These are phyloP conservation scores for Enteromius viviparus DNA, from an alignment of 2,797 vertebrate genomes.

Conservation along the genomic window DNA sequence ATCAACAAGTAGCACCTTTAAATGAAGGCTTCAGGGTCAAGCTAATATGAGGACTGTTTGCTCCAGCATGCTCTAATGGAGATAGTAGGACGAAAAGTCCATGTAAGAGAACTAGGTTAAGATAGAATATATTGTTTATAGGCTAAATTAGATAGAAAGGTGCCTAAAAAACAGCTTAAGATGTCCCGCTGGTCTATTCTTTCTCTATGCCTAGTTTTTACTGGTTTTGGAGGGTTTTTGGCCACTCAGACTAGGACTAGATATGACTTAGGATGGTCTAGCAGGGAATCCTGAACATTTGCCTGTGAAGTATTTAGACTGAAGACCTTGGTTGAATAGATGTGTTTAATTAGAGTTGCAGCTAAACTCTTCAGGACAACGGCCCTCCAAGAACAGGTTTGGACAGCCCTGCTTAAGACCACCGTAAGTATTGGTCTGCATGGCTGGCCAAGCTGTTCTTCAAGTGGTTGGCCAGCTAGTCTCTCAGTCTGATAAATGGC, in stretches of 20 bases:
- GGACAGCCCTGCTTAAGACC: neutral
- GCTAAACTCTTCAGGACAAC: neutral
- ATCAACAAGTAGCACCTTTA: slow-evolving; percentile 62
- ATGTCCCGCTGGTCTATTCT: neutral
- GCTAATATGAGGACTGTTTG: slow-evolving; percentile 16
- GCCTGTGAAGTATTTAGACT: neutral
- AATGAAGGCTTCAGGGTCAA: slow-evolving; percentile 47
- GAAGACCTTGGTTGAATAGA: neutral
- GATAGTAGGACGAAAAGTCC: neutral
- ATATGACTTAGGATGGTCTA: neutral
- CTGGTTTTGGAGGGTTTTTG: neutral
- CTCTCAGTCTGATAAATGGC: neutral
- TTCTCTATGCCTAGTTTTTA: neutral
- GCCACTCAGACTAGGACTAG: neutral
- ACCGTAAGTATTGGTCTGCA: neutral
- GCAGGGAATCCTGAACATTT: neutral
- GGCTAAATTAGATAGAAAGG: neutral
- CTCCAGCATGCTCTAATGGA: neutral
- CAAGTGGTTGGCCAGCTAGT: neutral
- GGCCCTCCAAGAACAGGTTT: neutral
- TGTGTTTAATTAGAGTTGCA: neutral
- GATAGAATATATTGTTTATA: neutral
- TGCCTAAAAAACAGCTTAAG: neutral
- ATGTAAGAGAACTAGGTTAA: neutral
- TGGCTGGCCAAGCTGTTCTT: neutral